Base-by-base conservation (phyloP, 2,113 vertebrate genomes). In the Centrocercus urophasianus region DNA sequence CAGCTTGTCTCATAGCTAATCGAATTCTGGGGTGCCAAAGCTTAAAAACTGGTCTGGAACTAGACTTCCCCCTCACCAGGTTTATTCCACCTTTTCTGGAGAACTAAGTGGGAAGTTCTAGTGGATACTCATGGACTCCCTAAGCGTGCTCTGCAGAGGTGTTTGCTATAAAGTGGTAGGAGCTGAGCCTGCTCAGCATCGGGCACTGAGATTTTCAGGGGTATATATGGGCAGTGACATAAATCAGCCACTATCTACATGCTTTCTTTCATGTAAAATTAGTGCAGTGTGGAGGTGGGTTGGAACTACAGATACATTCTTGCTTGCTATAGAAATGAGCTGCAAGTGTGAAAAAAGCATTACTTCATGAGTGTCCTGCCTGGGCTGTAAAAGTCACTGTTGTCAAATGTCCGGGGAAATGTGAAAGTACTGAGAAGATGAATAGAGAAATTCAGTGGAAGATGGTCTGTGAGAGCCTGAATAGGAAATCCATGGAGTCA, bases 341-440 rank as follows among this genome's bases (percentile, higher is more conserved):
- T 40, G 11, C 13, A 24, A 45, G 11, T 10, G 22, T 83, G 47
- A 54, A 54, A 27, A 54, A 54, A 64, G 2, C 17, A 6, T 11
- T 88, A 27, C 10, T 63, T 59, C 28, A 25, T 22, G 3, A 38
- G 43, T 54, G 80, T 82, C 11, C 17, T 13, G 16, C 9, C 42
- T 8, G 7, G 0, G 1, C 3, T 1, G 0, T 7, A 10, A 1
- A 3, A 42, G 4, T 27, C 8, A 13, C 59, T 89, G 64, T 59
- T 76, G 20, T n/a, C 12, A 25, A 34, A 40, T 69, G 18, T 6
- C 11, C 20, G 60, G 60, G 28, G 10, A 81, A 73, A 10, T 14
- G 25, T 34, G 24, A 42, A 70, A 28, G 45, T 6, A 2, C 36
- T 74, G 16, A 70, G 69, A 32, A 69, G 40, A 18, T 19, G 84